A percentile compares a stretch with the other conserved stretches of the same genome.
These are phyloP conservation scores for Thamnaconus septentrionalis DNA, from an alignment of 2,113 vertebrate genomes.

Conservation along the genomic window DNA sequence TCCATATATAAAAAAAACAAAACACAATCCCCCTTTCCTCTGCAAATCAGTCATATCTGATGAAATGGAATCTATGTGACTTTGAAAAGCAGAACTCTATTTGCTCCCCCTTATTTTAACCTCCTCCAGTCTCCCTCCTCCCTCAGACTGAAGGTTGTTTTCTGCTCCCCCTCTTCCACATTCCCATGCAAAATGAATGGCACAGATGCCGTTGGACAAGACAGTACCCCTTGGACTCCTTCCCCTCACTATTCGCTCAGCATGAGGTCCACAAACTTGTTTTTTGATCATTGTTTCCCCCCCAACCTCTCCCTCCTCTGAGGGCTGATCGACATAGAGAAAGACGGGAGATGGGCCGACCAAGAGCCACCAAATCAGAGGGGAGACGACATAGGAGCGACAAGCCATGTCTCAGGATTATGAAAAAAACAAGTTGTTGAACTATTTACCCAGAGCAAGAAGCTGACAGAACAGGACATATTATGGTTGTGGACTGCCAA, in stretches of 20 bases:
- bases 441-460: conserved; percentile 62
- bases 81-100: conserved; percentile 9
- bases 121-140: conserved; percentile 22
- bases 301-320: conserved; percentile 63
- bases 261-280: conserved; percentile 81
- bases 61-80: not conserved
- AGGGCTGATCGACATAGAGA: conserved; percentile 58
- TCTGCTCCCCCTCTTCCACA: conserved; percentile 32
- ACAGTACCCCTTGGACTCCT: conserved; percentile 73
- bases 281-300: conserved; percentile 77
- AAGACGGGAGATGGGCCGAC: conserved; percentile 61
- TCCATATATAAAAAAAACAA: no score
- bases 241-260: conserved; percentile 72
- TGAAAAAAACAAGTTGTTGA: conserved; percentile 65
- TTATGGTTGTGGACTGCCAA: conserved; percentile 19
- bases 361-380: conserved; percentile 32
- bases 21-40: no score
- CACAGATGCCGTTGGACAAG: conserved; percentile 80
- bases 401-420: conserved; percentile 60
- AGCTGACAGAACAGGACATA: not conserved
- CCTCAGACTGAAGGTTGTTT: conserved; percentile 57
- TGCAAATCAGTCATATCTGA: not conserved
- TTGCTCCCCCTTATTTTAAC: conserved; percentile 46
- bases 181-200: conserved; percentile 73
- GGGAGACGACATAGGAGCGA: conserved; percentile 58